Evolutionary conservation across 2,888 invertebrate genomes (phyloP).

Genomic region (Brachycybe producta): DNA sequence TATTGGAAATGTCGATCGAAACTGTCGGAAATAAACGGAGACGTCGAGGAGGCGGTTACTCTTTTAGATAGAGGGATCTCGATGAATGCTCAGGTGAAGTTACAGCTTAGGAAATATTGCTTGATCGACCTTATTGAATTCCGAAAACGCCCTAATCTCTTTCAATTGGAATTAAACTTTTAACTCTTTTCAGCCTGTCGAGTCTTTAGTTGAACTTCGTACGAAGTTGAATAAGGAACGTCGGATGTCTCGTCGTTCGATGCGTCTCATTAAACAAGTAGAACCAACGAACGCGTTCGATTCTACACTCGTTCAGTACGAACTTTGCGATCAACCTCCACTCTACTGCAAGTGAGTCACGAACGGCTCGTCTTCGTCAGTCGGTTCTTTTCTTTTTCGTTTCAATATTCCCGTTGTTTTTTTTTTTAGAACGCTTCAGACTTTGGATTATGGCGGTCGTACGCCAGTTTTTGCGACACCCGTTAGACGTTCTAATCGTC

Average conservation of each 20-base stretch:
- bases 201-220: background rate
- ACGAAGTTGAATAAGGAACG: background rate
- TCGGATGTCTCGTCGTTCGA: background rate
- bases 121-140: background rate
- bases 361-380: background rate
- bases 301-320: background rate
- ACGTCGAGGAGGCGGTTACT: background rate
- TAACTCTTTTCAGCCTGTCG: background rate
- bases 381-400: background rate
- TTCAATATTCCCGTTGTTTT: background rate
- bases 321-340: background rate
- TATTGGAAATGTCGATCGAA: conserved; percentile 6
- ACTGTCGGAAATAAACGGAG: background rate
- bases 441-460: background rate
- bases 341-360: background rate
- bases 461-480: background rate
- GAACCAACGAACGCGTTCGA: background rate
- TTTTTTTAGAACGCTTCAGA: background rate
- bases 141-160: no score
- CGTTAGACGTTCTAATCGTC: conserved; percentile 5
- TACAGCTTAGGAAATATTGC: background rate
- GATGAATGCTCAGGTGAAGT: background rate
- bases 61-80: background rate
- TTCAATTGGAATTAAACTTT: no score
- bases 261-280: background rate